These are phyloP conservation scores for Cettia cetti DNA, from an alignment of 2,113 vertebrate species.

Conservation along the genomic window DNA sequence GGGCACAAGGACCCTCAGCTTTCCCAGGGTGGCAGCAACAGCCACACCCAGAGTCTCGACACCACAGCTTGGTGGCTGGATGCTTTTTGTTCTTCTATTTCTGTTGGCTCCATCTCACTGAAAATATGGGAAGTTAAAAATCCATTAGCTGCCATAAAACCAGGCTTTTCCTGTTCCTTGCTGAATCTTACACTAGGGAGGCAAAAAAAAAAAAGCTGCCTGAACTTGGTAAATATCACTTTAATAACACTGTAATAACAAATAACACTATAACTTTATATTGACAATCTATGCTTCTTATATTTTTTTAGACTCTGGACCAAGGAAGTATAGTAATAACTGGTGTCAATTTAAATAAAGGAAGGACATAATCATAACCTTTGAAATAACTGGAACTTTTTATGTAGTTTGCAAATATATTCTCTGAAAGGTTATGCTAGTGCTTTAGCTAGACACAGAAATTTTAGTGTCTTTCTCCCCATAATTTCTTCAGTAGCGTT, in stretches of 20 bases:
- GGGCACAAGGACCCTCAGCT: background rate
- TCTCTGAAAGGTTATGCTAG: conserved; percentile 36
- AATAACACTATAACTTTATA: conserved; percentile 17
- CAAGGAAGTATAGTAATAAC: conserved; percentile 8
- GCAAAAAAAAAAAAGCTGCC: background rate
- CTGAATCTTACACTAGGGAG: background rate
- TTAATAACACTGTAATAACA: conserved; percentile 29
- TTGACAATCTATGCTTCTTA: background rate
- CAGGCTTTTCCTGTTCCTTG: background rate
- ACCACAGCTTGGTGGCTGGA: background rate
- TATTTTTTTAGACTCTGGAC: background rate
- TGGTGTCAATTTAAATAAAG: conserved; percentile 50
- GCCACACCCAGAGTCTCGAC: accelerated
- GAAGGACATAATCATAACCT: conserved; percentile 44
- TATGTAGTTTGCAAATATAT: conserved; percentile 47
- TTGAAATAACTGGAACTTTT: conserved; percentile 57
- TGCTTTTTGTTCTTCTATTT: background rate
- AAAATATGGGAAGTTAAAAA: background rate
- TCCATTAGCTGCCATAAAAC: background rate
- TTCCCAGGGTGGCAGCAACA: background rate
- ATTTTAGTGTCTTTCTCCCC: conserved; percentile 32
- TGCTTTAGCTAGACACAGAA: conserved; percentile 44
- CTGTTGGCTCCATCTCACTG: accelerated
- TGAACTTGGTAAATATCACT: background rate
- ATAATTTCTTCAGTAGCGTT: conserved; percentile 49